A percentile compares a stretch with the other conserved stretches of the same genome.
Conservation (phyloP, 2,888 invertebrate genomes). For the Artemia sp. region DNA sequence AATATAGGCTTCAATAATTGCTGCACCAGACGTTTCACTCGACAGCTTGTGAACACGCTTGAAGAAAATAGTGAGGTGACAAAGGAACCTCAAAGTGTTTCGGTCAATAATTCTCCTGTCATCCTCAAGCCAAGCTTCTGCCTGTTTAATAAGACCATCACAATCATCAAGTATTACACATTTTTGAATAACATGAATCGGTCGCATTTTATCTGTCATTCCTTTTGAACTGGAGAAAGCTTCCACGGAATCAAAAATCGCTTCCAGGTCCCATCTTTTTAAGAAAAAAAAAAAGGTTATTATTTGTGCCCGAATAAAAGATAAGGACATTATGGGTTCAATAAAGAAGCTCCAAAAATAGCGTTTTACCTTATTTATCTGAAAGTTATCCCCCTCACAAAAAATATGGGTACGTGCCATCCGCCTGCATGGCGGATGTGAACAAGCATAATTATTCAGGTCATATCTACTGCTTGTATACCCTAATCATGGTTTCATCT, state of each 20-base stretch:
- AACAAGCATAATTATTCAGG: too few species aligned
- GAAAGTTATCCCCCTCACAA: too few species aligned
- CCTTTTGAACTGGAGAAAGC: constrained; percentile 42
- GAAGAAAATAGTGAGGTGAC: constrained; percentile 67
- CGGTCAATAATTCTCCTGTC: constrained; percentile 15
- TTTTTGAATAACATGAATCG: constrained; percentile 62
- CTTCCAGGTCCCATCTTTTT: constrained; percentile 45
- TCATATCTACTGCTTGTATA: too few species aligned
- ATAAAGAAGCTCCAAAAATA: too few species aligned
- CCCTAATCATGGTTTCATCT: too few species aligned
- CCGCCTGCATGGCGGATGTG: too few species aligned
- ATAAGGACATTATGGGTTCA: too few species aligned
- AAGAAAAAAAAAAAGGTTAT: constrained; percentile 17
- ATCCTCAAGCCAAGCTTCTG: constrained; percentile 43
- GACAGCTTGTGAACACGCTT: constrained; percentile 49
- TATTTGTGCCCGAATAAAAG: too few species aligned
- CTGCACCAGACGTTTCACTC: constrained; percentile 46
- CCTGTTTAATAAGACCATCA: constrained; percentile 47
- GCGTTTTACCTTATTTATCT: too few species aligned
- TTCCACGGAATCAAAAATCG: constrained; percentile 49
- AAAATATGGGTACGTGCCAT: too few species aligned
- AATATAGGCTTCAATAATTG: constrained; percentile 51
- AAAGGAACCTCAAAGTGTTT: constrained; percentile 55
- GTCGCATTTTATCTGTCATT: constrained; percentile 42
- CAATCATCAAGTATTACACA: constrained; percentile 62